Conservation (phyloP, 1,140 invertebrate genomes). For the Agraylea sexmaculata region DNA sequence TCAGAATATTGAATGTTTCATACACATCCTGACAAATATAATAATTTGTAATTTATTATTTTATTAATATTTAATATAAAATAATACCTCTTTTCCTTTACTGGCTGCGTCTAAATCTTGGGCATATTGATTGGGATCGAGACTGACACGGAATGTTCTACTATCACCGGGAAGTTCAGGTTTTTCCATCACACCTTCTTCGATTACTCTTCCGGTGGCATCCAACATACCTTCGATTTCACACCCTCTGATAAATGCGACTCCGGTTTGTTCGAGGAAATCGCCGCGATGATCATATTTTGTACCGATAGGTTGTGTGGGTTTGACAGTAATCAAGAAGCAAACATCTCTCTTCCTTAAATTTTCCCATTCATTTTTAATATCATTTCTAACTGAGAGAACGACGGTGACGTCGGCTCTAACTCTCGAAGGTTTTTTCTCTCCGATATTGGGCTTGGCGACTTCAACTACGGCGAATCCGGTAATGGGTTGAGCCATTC, state of each 20-base stretch:
- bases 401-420: slow-evolving; percentile 90
- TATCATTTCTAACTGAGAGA: slow-evolving; percentile 76
- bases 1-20: slow-evolving; percentile 94
- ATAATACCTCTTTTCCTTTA: slow-evolving; percentile 53
- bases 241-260: slow-evolving; percentile 89
- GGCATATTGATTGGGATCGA: slow-evolving; percentile 95
- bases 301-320: slow-evolving; percentile 70
- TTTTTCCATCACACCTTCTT: slow-evolving; percentile 88
- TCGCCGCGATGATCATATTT: slow-evolving; percentile 70
- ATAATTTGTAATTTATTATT: background rate
- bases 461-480: slow-evolving; percentile 94
- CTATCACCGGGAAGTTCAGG: slow-evolving; percentile 77
- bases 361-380: slow-evolving; percentile 95
- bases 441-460: slow-evolving; percentile 79
- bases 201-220: slow-evolving; percentile 87
- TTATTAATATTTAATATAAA: background rate
- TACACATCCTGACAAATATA: slow-evolving; percentile 65
- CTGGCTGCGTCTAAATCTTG: slow-evolving; percentile 77
- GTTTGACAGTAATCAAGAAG: slow-evolving; percentile 86
- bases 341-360: slow-evolving; percentile 96
- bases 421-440: slow-evolving; percentile 88
- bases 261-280: slow-evolving; percentile 83
- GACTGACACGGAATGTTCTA: slow-evolving; percentile 84
- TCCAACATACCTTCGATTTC: slow-evolving; percentile 99
- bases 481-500: slow-evolving; percentile 93